Base-by-base conservation (phyloP, 2,888 invertebrate genomes). In the Dascillus cervinus region DNA sequence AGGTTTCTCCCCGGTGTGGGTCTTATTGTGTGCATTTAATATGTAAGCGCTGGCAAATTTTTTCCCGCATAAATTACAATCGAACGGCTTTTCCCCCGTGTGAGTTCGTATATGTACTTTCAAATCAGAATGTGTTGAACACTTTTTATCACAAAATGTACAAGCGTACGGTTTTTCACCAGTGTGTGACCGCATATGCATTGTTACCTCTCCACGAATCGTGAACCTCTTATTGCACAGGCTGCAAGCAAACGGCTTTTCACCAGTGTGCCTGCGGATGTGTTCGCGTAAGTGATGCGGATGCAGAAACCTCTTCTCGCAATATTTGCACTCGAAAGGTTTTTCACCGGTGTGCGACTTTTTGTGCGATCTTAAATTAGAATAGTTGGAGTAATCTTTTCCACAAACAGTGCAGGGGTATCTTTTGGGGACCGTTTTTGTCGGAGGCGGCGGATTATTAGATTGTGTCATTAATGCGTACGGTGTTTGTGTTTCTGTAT, bases 21-120 rank as follows among this genome's bases (percentile, higher is more conserved):
- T 73, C 46, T 76, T 71, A 30, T 69, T 66, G 48, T 77, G 77
- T 0, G 73, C 73, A 46, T 69, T 73, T 11, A 73, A 63, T 2
- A 76, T 74, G 30, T 75, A 73, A 37, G 71, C 69, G 58, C 75
- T 75, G 0, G 75, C 72, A 49, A 76, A 76, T 34, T 73, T 73
- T 55, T 58, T 61, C 3, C 53, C 57, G 34, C 63, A 63, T 13
- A 56, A 37, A n/a, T 41, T 46, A 41, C 63, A 63, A 4, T 46
- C 50, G 33, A 55, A 58, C 13, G 49, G 50, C 36, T 55, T 55
- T 3, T 34, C 39, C 21, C 45, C 39, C 13, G 57, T 55, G 11
- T 50, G 52, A 2, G 58, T 56, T 5, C 56, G 44, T 3, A 53
- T 56, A 40, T 58, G 58, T 9, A 56, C 42, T 30, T 42, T 41